Evolutionary conservation across 1,140 invertebrate genomes (phyloP).

Genomic region (Diachasma alloeum): DNA sequence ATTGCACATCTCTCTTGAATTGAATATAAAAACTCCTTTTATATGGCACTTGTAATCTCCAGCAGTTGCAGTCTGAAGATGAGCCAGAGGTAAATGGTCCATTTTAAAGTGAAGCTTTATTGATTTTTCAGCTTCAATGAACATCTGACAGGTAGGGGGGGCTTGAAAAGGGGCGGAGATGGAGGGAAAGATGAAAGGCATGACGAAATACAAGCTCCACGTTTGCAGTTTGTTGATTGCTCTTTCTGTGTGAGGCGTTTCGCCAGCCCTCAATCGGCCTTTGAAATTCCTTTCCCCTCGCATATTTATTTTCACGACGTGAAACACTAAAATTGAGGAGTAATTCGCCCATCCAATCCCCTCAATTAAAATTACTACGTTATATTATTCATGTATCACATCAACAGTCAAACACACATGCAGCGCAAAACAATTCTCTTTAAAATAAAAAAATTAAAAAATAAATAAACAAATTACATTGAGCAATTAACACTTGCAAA

Average conservation of each 20-base stretch:
- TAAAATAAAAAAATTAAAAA: background rate
- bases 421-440: background rate
- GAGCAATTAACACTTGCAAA: background rate
- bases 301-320: background rate
- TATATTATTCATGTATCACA: background rate
- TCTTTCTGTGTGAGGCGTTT: constrained; percentile 24
- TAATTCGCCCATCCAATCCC: background rate
- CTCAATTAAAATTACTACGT: background rate
- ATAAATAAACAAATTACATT: background rate
- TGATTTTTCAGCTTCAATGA: constrained; percentile 45
- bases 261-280: background rate
- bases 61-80: constrained; percentile 3
- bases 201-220: constrained; percentile 34
- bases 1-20: background rate
- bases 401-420: background rate
- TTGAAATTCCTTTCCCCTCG: background rate
- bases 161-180: background rate
- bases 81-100: constrained; percentile 14
- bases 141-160: constrained; percentile 25
- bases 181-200: constrained; percentile 37
- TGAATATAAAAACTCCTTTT: background rate
- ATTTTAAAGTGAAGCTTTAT: constrained; percentile 31
- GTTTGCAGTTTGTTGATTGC: constrained; percentile 34
- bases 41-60: background rate
- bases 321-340: background rate